These are phyloP conservation scores for Cylloceria caligata DNA, from an alignment of 2,888 invertebrate genomes.

Conservation along the genomic window DNA sequence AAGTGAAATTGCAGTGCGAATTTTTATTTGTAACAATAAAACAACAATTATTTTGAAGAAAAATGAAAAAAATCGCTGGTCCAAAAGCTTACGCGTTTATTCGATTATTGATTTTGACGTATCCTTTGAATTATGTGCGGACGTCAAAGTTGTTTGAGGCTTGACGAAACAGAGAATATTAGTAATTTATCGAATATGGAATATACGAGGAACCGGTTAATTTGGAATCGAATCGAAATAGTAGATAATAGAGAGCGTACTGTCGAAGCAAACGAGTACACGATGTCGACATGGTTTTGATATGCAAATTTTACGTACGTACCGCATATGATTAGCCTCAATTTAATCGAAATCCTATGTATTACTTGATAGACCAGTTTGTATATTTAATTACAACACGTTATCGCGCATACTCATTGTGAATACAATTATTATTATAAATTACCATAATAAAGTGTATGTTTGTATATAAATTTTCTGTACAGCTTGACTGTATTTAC, in stretches of 20 bases:
- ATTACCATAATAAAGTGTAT: constrained; percentile 81
- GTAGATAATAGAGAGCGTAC: constrained; percentile 24
- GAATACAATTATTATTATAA: constrained; percentile 80
- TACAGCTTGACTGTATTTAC: constrained; percentile 23
- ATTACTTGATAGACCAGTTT: constrained; percentile 78
- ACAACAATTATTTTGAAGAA: background rate
- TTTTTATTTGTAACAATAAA: constrained; percentile 22
- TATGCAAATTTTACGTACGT: constrained; percentile 69
- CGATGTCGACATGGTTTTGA: constrained; percentile 61
- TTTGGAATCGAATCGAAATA: constrained; percentile 40
- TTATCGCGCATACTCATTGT: constrained; percentile 79
- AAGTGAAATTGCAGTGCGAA: constrained; percentile 25
- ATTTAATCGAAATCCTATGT: constrained; percentile 74
- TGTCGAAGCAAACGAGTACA: constrained; percentile 35
- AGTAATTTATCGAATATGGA: constrained; percentile 3
- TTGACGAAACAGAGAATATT: constrained; percentile 4
- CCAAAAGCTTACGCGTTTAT: constrained; percentile 32
- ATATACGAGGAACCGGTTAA: constrained; percentile 5
- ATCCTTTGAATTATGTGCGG: constrained; percentile 11
- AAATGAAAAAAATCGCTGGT: constrained; percentile 26
- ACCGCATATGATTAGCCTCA: constrained; percentile 75
- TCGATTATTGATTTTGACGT: constrained; percentile 28
- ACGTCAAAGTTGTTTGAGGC: background rate
- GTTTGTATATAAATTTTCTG: constrained; percentile 76
- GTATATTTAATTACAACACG: constrained; percentile 78